These are phyloP conservation scores for Sebastes vulpes DNA, from an alignment of 2,797 vertebrate species.

Conservation along the genomic window DNA sequence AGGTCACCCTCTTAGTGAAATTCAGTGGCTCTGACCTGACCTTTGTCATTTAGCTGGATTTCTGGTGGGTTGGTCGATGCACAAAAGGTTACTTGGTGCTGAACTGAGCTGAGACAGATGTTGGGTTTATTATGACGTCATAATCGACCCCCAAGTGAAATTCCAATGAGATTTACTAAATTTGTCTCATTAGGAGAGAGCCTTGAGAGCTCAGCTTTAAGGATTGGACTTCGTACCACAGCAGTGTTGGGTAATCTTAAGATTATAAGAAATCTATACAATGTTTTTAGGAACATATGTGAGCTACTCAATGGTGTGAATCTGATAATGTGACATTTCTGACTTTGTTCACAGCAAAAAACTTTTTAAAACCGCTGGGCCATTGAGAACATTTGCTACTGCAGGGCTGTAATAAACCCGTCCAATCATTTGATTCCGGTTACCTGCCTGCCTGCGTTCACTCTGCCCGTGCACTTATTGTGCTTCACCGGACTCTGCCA, in stretches of 20 bases:
- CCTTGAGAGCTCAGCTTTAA: background rate
- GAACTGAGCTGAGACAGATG: background rate
- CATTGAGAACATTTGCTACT: background rate
- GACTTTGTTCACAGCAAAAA: background rate
- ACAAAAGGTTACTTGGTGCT: background rate
- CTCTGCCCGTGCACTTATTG: too few species aligned
- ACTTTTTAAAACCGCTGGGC: background rate
- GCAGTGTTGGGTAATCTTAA: background rate
- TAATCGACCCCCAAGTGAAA: background rate
- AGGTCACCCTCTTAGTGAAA: background rate
- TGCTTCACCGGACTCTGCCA: too few species aligned
- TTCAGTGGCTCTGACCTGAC: background rate
- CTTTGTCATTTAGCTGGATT: background rate
- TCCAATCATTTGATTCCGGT: too few species aligned
- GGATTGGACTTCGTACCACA: conserved; percentile 22
- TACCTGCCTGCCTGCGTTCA: too few species aligned
- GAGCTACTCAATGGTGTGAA: background rate
- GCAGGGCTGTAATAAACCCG: too few species aligned
- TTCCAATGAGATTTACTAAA: conserved; percentile 5
- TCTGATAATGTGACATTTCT: background rate
- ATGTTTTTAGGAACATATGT: background rate
- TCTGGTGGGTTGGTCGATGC: background rate
- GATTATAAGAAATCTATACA: conserved; percentile 1
- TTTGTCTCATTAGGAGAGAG: background rate
- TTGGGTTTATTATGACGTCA: background rate